Base-by-base conservation (phyloP, 2,797 vertebrate genomes). In the Thripadectes ignobilis region DNA sequence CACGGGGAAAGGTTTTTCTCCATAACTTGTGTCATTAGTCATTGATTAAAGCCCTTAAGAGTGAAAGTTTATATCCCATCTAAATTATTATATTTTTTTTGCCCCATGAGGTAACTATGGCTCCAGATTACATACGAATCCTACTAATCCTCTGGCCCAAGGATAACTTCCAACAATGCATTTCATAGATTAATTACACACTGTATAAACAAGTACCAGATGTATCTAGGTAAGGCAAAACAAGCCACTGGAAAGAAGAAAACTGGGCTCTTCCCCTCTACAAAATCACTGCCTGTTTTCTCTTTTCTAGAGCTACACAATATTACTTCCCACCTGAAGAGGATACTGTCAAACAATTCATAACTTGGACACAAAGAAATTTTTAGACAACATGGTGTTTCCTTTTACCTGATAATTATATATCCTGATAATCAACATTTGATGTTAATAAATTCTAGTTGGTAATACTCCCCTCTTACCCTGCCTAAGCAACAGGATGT, bases 121-220 rank as follows among this genome's bases (percentile, higher is more conserved):
- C 76, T 89, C 69, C 76, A 92, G 75, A 88, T 88, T 88, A 88
- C 36, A 85, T 75, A 91, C 49, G 78, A 91, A 85, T 93, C 89
- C 75, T 68, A 81, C 72, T 87, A 94, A 96, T 77, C 75, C 88
- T 95, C 65, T 91, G 79, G 75, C 79, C 91, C 63, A 89, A 65
- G 93, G 88, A 95, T 80, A 95, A 91, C 81, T 89, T 93, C 67
- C 58, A 94, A 80, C 85, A 94, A 95, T 34, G 66, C 8, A 2
- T 69, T 96, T 88, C 79, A 92, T 36, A 86, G 39, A 92, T 88
- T 73, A 95, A 96, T 95, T 93, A 83, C 7, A 10, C 43, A 55
- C 18, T 76, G 14, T 21, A 66, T 81, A 93, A 94, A 93, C 58
- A 96, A 93, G 69, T 57, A 94, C 85, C 95, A 96, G 82, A 91